A percentile compares a stretch with the other conserved stretches of the same genome.
phyloP scores from a whole-genome alignment of 1,140 invertebrate genomes.

The Drosophila guanche region DNA sequence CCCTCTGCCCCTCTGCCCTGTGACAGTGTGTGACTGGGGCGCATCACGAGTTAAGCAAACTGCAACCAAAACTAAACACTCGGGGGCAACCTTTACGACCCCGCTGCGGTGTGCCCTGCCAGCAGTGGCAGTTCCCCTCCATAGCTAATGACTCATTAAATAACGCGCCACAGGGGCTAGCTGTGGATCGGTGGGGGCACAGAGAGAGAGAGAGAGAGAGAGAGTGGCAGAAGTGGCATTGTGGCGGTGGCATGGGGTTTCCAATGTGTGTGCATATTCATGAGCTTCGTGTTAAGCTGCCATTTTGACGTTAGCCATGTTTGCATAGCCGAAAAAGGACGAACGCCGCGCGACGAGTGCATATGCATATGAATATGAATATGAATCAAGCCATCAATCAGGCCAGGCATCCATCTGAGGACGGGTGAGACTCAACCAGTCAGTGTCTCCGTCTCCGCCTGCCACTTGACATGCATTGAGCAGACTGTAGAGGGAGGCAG shows the following conservation, averaged over 20 bases:
- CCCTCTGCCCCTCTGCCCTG: not conserved
- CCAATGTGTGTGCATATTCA: constrained; percentile 68
- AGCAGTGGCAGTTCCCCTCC: not conserved
- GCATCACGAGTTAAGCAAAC: constrained; percentile 19
- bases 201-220: not conserved
- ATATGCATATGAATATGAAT: constrained; percentile 61
- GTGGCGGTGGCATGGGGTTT: not conserved
- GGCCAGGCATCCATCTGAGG: constrained; percentile 14
- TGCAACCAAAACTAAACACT: constrained; percentile 53
- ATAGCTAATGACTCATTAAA: constrained; percentile 77
- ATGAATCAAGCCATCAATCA: constrained; percentile 71
- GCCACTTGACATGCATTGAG: constrained; percentile 67
- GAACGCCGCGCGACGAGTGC: constrained; percentile 43
- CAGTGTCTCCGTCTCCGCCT: constrained; percentile 8
- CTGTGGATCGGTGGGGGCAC: not conserved
- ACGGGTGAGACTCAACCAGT: constrained; percentile 18
- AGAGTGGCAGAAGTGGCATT: not conserved
- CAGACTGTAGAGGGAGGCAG: not conserved
- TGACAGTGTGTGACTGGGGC: constrained; percentile 1
- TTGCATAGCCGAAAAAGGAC: constrained; percentile 47
- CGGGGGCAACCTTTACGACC: constrained; percentile 46
- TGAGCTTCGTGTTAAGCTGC: constrained; percentile 81
- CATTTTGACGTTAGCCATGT: constrained; percentile 73
- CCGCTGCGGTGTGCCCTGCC: not conserved
- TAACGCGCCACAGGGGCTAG: constrained; percentile 58